A percentile compares a stretch with the other conserved stretches of the same genome.
phyloP scores from a whole-genome alignment of 2,797 vertebrate genomes.

The Aeoliscus strigatus region DNA sequence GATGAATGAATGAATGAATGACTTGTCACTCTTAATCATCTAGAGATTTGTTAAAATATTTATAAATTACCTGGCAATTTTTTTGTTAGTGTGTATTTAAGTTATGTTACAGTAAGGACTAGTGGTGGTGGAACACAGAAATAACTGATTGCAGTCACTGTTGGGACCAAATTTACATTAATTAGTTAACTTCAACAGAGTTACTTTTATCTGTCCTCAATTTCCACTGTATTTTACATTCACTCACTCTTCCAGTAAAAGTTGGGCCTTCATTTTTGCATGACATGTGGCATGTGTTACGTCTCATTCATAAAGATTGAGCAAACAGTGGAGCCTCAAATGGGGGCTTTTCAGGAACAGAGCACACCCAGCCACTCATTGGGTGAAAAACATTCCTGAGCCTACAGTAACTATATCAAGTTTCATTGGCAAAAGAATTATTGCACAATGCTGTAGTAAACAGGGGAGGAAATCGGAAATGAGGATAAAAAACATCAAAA shows the following conservation, averaged over 20 bases:
- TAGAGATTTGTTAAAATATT: too few relatives aligned
- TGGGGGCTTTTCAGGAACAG: slow-evolving; percentile 34
- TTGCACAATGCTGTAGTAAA: slow-evolving; percentile 56
- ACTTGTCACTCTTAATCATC: too few relatives aligned
- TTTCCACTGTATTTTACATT: neutral
- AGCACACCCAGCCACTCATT: slow-evolving; percentile 41
- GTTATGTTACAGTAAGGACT: too few relatives aligned
- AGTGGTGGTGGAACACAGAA: too few relatives aligned
- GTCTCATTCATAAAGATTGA: slow-evolving; percentile 55
- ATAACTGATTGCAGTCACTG: too few relatives aligned
- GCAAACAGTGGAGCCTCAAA: slow-evolving; percentile 44
- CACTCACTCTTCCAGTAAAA: slow-evolving; percentile 39
- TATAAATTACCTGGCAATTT: too few relatives aligned
- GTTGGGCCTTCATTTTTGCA: slow-evolving; percentile 20
- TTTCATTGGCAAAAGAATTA: slow-evolving; percentile 56
- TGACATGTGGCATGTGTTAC: slow-evolving; percentile 57
- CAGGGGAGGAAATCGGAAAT: slow-evolving; percentile 40
- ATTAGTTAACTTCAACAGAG: too few relatives aligned
- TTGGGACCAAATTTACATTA: too few relatives aligned
- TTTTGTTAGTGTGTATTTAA: too few relatives aligned
- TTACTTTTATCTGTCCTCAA: neutral
- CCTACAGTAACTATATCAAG: slow-evolving; percentile 52
- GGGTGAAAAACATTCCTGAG: slow-evolving; percentile 67
- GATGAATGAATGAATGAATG: too few relatives aligned
- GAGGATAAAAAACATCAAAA: slow-evolving; percentile 47